Conservation (phyloP, 2,888 invertebrate species). For the Panorpa germanica region DNA sequence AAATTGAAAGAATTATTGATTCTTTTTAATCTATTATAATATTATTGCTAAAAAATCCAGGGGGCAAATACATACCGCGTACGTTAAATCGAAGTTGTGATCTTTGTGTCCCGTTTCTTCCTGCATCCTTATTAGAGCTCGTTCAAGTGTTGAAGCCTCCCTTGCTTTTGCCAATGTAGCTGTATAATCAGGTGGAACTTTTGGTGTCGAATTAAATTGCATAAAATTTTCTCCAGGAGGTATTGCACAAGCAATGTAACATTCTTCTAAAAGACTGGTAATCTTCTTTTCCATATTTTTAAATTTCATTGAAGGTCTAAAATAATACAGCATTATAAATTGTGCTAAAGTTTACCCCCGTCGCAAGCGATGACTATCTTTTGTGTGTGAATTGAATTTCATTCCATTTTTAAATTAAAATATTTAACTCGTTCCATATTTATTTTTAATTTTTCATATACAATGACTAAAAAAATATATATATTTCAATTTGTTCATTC, state of each 20-base stretch:
- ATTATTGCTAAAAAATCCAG: not conserved
- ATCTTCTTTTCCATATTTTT: conserved; percentile 77
- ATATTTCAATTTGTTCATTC: no score
- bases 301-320: conserved; percentile 80
- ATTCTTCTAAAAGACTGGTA: conserved; percentile 77
- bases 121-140: conserved; percentile 72
- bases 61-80: conserved; percentile 44
- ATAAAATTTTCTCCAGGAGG: no score
- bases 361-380: no score
- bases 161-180: conserved; percentile 75
- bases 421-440: no score
- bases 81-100: conserved; percentile 89
- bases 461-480: conserved; percentile 3
- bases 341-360: no score
- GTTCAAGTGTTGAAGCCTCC: conserved; percentile 87
- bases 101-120: conserved; percentile 81
- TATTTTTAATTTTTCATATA: no score
- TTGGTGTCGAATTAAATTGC: conserved; percentile 15
- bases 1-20: conserved; percentile 11
- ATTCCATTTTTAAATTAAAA: no score
- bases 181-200: conserved; percentile 16
- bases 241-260: conserved; percentile 61
- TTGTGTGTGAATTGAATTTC: no score
- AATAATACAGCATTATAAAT: conserved; percentile 13
- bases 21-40: not conserved